Evolutionary conservation across 2,113 vertebrate genomes (phyloP), one percentile per base, ranked within the genome.

Genomic region (Epinephelus moara): DNA sequence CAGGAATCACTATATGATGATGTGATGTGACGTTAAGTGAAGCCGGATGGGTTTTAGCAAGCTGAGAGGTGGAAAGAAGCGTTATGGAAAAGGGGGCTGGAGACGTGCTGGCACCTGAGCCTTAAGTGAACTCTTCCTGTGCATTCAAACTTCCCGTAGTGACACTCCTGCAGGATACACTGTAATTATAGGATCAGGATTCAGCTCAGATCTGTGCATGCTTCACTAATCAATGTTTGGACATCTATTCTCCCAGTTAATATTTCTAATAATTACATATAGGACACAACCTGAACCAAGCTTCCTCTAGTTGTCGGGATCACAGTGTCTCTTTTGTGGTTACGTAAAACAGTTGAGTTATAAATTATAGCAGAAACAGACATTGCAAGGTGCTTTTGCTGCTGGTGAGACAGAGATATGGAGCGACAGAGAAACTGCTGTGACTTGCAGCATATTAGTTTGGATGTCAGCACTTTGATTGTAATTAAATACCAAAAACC

Each of bases 401-500:
- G 66, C 55, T 33, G 40, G 52, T 11, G 82, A 80, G 53, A 66
- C 1, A 70, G 80, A 85, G 73, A 84, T 1, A 50, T 40, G 60
- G 56, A n/a, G 78, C 66, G 25, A 61, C 80, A 57, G 71, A 72
- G 71, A 84, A 88, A 87, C 37, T 75, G 81, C 84, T 77, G 71
- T 12, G 40, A 75, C 82, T 59, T 67, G 85, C 86, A 88, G 62
- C 80, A 52, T 64, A 75, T 85, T 77, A 27, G 59, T 71, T 80
- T 62, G 68, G 18, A 68, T 33, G 80, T 92, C 91, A 91, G 89
- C 87, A 87, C 57, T 91, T 88, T 86, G 84, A 81, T 49, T 80
- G 91, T 84, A 91, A 91, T 91, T 92, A 93, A 89, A 92, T 57
- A 78, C 70, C 62, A 57, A 88, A 57, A 85, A 87, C 70, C 0